Percentiles rank a stretch among this genome's conserved stretches.
phyloP scores from a whole-genome alignment of 2,797 vertebrate genomes.

The Coregonus suidteri region DNA sequence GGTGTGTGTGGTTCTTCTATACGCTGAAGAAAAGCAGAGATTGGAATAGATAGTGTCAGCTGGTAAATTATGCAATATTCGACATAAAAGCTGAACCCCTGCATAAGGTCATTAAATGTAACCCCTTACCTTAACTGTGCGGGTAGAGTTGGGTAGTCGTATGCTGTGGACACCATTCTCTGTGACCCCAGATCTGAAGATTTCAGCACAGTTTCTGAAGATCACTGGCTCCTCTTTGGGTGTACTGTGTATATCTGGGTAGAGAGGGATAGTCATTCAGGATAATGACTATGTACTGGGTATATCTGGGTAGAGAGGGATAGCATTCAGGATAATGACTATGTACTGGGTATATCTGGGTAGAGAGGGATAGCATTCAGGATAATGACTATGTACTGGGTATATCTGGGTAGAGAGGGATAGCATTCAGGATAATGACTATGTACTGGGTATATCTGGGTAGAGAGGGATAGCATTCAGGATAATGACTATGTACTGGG shows the following conservation, averaged over 20 bases:
- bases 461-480: too few species aligned
- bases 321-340: too few species aligned
- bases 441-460: too few species aligned
- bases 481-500: too few species aligned
- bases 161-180: constrained; percentile 79
- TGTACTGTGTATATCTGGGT: constrained; percentile 64
- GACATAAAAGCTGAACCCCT: background rate
- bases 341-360: too few species aligned
- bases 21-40: background rate
- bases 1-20: background rate
- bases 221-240: constrained; percentile 61
- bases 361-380: too few species aligned
- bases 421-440: too few species aligned
- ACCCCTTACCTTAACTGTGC: constrained; percentile 72
- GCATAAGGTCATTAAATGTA: background rate
- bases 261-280: too few species aligned
- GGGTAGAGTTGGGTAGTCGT: constrained; percentile 74
- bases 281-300: too few species aligned
- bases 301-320: too few species aligned
- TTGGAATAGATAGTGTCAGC: background rate
- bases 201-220: constrained; percentile 80
- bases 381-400: too few species aligned
- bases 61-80: background rate
- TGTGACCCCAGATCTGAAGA: constrained; percentile 75
- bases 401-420: too few species aligned